A percentile compares a stretch with the other conserved stretches of the same genome.
Conservation (phyloP, 2,113 vertebrate species). For the Okapia johnstoni region DNA sequence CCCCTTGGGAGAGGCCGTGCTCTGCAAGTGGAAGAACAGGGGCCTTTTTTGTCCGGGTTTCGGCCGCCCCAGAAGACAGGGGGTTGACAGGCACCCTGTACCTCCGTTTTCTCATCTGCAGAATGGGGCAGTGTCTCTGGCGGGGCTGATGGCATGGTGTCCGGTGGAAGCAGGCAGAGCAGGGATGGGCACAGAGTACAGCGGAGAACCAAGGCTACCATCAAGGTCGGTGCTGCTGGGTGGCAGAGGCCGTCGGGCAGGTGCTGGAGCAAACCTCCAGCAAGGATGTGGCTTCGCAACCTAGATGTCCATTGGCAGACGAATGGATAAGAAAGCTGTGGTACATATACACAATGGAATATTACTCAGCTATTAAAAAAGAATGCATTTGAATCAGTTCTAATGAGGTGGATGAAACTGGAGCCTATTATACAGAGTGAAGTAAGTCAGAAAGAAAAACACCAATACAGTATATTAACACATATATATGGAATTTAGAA, state of each 20-base stretch:
- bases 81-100: too few relatives aligned
- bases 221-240: rapidly evolving
- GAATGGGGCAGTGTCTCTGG: not conserved
- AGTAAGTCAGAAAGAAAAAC: not conserved
- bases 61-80: not conserved
- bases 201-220: rapidly evolving
- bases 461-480: not conserved
- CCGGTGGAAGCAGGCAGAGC: not conserved
- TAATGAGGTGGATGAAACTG: not conserved
- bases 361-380: not conserved
- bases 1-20: not conserved
- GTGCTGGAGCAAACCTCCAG: not conserved
- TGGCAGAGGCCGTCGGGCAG: rapidly evolving
- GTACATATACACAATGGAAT: not conserved
- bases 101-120: not conserved
- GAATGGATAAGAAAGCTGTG: not conserved
- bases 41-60: not conserved
- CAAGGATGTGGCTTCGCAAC: not conserved
- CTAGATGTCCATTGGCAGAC: not conserved
- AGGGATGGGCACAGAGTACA: rapidly evolving
- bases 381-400: not conserved
- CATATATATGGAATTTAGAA: not conserved
- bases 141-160: rapidly evolving
- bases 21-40: not conserved
- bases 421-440: not conserved